These are phyloP conservation scores for Acanthaster planci DNA, from an alignment of 35 echinoderm and acorn worm genomes.

Conservation along the genomic window DNA sequence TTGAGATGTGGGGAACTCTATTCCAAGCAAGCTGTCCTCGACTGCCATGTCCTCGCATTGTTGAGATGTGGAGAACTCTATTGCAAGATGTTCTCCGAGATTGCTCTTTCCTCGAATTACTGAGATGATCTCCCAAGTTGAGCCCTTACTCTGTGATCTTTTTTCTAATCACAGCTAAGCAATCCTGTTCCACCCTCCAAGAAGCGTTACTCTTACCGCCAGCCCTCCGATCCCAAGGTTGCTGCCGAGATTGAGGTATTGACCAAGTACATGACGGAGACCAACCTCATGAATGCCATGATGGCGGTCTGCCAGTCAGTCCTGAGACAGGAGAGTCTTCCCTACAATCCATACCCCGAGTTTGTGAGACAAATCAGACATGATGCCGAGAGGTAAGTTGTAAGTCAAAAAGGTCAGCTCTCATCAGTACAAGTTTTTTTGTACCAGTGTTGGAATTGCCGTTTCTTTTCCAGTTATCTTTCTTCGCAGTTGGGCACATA, in stretches of 20 bases:
- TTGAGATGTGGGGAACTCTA: no score
- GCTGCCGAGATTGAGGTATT: conserved; percentile 38
- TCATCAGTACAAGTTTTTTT: no score
- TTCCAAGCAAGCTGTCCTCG: no score
- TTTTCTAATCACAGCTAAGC: background rate
- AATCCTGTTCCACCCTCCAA: background rate
- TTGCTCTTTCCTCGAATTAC: no score
- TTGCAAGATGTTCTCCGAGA: no score
- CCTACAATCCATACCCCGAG: conserved; percentile 67
- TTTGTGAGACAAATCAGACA: conserved; percentile 40
- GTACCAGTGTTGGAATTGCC: no score
- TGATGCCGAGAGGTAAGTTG: conserved; percentile 51
- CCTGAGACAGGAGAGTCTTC: conserved; percentile 37
- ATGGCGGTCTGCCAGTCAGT: conserved; percentile 32
- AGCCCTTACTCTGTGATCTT: background rate
- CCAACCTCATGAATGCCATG: conserved; percentile 39
- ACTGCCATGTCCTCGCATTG: no score
- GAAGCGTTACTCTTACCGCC: background rate
- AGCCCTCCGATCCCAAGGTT: conserved; percentile 2
- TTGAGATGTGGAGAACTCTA: no score
- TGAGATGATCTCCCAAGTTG: no score
- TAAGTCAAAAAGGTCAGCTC: no score
- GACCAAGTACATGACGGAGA: conserved; percentile 47
- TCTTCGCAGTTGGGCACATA: no score
- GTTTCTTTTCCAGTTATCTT: no score